Conservation (phyloP, 64 coral and sea anemone genomes). For the Dendronephthya gigantea region DNA sequence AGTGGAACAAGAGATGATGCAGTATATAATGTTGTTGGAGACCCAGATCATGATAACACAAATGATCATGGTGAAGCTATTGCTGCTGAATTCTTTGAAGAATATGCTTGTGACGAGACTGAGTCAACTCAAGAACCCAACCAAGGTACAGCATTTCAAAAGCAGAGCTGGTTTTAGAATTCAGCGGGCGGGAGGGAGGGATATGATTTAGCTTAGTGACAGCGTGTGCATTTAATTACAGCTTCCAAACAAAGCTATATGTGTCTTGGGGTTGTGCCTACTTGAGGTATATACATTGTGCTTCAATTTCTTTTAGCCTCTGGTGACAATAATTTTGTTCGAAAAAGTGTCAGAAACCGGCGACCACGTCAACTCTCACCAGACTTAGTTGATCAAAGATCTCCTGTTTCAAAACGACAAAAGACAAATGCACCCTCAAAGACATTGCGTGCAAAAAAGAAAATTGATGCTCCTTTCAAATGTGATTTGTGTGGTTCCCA, state of each 20-base stretch:
- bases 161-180: too few relatives aligned
- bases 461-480: conserved; percentile 64
- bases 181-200: too few relatives aligned
- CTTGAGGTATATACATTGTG: neutral
- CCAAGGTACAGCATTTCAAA: neutral
- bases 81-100: neutral
- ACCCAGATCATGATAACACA: neutral
- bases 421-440: neutral
- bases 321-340: neutral
- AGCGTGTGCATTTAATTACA: too few relatives aligned
- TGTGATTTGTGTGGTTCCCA: conserved; percentile 94
- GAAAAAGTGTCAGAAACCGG: neutral
- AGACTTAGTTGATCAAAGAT: neutral
- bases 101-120: neutral
- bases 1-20: too few relatives aligned
- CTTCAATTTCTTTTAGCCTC: neutral
- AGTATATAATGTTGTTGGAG: neutral
- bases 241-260: too few relatives aligned
- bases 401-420: neutral
- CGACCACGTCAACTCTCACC: neutral
- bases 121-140: neutral
- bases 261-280: neutral
- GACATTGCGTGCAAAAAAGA: neutral
- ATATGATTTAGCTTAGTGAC: too few relatives aligned
- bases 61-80: neutral